These are phyloP conservation scores for Vireo altiloquus DNA, from an alignment of 2,113 vertebrate species.

Conservation along the genomic window DNA sequence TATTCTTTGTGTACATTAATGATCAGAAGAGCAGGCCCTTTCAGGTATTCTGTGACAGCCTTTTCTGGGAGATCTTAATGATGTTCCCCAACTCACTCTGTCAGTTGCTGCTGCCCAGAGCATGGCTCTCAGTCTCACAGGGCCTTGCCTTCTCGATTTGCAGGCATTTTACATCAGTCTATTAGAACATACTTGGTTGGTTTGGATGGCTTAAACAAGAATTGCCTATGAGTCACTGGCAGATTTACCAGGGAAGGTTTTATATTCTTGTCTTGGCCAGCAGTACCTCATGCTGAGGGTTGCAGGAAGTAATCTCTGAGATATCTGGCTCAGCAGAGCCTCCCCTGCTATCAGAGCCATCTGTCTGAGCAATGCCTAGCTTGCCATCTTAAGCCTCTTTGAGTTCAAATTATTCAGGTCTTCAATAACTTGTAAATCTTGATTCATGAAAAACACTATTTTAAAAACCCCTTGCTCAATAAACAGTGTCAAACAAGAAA, in stretches of 20 bases:
- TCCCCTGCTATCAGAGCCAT: conserved; percentile 42
- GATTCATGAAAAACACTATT: background rate
- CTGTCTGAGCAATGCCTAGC: background rate
- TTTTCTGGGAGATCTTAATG: background rate
- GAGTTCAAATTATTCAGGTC: background rate
- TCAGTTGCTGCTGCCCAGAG: background rate
- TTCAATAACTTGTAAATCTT: background rate
- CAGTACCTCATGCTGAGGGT: background rate
- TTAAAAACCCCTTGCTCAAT: background rate
- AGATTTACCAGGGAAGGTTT: background rate
- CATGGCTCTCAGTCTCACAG: background rate
- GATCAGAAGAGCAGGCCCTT: background rate
- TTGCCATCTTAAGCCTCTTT: background rate
- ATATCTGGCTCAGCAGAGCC: background rate
- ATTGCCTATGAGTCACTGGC: background rate
- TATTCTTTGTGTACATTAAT: background rate
- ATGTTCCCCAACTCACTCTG: background rate
- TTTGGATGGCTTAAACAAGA: background rate
- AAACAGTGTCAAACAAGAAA: background rate
- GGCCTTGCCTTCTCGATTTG: background rate
- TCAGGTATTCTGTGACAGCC: background rate
- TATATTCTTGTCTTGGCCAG: background rate
- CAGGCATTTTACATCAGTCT: background rate
- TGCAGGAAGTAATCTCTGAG: conserved; percentile 2
- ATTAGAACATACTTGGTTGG: background rate